Evolutionary conservation across 2,113 vertebrate species (phyloP).

Genomic region (Martes martes): DNA sequence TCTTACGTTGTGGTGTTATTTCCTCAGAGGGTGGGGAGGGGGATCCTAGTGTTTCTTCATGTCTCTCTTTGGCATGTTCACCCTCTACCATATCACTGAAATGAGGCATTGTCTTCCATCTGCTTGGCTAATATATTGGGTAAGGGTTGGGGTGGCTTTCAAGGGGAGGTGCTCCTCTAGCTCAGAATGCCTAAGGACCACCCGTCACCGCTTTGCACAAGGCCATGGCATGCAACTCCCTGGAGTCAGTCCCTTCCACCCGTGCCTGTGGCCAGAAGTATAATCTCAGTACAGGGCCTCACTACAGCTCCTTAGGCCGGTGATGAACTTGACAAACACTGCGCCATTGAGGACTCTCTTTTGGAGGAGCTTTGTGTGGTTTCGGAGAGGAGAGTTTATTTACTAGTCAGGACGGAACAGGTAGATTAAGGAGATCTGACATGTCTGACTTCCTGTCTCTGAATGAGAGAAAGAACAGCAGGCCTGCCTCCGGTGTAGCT

Average conservation of each 20-base stretch:
- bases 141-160: background rate
- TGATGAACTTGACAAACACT: background rate
- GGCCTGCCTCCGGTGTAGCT: background rate
- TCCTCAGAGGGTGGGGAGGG: background rate
- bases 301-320: background rate
- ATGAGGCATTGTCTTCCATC: constrained; percentile 7
- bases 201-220: background rate
- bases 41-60: background rate
- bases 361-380: background rate
- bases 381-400: background rate
- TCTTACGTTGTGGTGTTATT: background rate
- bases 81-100: background rate
- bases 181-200: background rate
- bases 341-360: background rate
- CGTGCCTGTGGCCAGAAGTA: background rate
- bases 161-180: background rate
- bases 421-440: background rate
- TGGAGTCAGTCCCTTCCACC: background rate
- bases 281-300: background rate
- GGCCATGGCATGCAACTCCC: background rate
- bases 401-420: background rate
- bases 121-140: background rate
- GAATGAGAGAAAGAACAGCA: constrained; percentile 28
- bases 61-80: background rate
- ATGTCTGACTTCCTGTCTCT: background rate